Base-by-base conservation (phyloP, 2,113 vertebrate genomes). In the Strigops habroptila region DNA sequence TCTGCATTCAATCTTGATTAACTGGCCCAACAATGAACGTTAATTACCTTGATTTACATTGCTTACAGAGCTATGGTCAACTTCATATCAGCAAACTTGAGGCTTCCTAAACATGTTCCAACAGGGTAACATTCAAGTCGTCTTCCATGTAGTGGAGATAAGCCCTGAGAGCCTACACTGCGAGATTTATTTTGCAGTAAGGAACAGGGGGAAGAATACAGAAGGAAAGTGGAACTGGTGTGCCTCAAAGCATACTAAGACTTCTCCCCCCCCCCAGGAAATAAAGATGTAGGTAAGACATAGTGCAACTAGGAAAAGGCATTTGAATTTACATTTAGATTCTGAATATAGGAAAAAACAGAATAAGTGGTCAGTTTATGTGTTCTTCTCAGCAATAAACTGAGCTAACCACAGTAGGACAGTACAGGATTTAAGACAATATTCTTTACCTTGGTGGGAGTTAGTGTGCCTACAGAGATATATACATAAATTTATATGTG, bases 1-100 rank as follows among this genome's bases (percentile, higher is more conserved):
- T 82, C 62, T 52, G 87, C 52, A 39, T 80, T 76, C 53, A 57
- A 5, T 41, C 93, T 85, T 63, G 91, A 95, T 87, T 53, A 94
- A 95, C 57, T 87, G 59, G 67, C 70, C 37, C 75, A 74, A 17
- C 78, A 65, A 59, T 28, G 7, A 85, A 51, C 1, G 18, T 57
- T 73, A 88, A 88, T 59, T 33, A 33, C 37, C 12, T 41, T 33
- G 52, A 79, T 92, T 88, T 85, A 53, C 84, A 65, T 49, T 33
- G 51, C 82, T 44, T 77, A 33, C 62, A 88, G 70, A 85, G 75
- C 55, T 52, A 18, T 19, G 78, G 82, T 28, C 71, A 74, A 18
- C 87, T 73, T 53, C n/a, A n/a, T 14, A 79, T 46, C 78, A 13
- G 67, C 70, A 85, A 65, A 63, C 70, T 8, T 25, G 60, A 37